phyloP scores from a whole-genome alignment of 1,140 invertebrate species.

The Coelopa frigida region DNA sequence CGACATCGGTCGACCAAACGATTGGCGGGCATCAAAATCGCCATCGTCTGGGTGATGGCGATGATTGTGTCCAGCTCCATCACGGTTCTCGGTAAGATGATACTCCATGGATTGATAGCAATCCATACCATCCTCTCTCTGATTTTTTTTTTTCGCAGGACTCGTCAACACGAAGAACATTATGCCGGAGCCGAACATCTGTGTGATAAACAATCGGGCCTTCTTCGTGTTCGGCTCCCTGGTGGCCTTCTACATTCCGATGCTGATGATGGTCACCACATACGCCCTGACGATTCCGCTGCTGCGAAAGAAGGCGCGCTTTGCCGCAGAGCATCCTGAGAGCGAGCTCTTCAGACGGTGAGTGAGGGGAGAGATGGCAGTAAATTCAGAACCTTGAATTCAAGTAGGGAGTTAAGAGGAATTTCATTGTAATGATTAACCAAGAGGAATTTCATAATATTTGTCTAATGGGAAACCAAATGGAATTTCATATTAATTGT shows the following conservation, averaged over 20 bases:
- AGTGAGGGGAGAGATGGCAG: conserved; percentile 6
- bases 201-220: conserved; percentile 78
- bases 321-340: conserved; percentile 57
- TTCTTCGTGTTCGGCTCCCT: conserved; percentile 85
- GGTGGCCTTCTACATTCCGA: conserved; percentile 87
- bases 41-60: conserved; percentile 75
- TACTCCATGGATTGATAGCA: neutral
- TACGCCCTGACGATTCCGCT: conserved; percentile 83
- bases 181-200: conserved; percentile 64
- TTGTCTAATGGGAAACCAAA: too few relatives aligned
- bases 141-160: conserved; percentile 50
- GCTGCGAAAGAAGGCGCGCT: conserved; percentile 63
- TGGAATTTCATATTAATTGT: too few relatives aligned
- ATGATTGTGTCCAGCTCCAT: conserved; percentile 83
- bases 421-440: too few relatives aligned
- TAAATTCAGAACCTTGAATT: too few relatives aligned
- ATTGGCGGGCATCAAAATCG: conserved; percentile 73
- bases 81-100: conserved; percentile 74
- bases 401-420: too few relatives aligned
- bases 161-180: conserved; percentile 66
- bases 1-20: conserved; percentile 68
- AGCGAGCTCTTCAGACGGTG: conserved; percentile 51
- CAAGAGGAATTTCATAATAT: too few relatives aligned
- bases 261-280: conserved; percentile 83
- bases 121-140: too few relatives aligned